phyloP scores from a whole-genome alignment of 2,113 vertebrate genomes.

The Pterocles orientalis region DNA sequence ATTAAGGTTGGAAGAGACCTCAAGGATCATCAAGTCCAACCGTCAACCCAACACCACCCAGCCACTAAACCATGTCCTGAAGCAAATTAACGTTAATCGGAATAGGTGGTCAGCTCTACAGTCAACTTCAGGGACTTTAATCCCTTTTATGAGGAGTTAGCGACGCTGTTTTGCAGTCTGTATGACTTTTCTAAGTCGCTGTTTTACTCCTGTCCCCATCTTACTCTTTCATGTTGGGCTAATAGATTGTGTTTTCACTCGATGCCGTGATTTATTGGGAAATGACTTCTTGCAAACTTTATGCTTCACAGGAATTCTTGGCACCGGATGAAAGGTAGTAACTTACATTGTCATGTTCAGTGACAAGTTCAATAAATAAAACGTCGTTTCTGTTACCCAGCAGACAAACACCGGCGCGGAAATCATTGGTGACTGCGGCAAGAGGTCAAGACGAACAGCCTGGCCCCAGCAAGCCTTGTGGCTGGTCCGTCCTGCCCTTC shows the following conservation, averaged over 20 bases:
- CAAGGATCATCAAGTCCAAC: no score
- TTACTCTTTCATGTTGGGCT: background rate
- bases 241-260: background rate
- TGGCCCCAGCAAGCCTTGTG: background rate
- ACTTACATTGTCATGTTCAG: slow-evolving; percentile 59
- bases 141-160: background rate
- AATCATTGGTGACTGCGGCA: background rate
- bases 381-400: slow-evolving; percentile 43
- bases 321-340: slow-evolving; percentile 64
- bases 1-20: no score
- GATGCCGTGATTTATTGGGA: background rate
- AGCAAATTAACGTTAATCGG: background rate
- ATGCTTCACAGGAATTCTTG: slow-evolving; percentile 38
- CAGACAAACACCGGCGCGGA: slow-evolving; percentile 46
- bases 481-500: background rate
- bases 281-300: slow-evolving; percentile 34
- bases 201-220: background rate
- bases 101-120: background rate
- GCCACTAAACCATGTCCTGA: no score
- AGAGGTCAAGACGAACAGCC: background rate
- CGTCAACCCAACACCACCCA: no score
- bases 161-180: background rate
- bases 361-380: slow-evolving; percentile 69
- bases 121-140: background rate
- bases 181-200: background rate